phyloP scores from a whole-genome alignment of 2,888 invertebrate genomes.

The Camponotus fellah region DNA sequence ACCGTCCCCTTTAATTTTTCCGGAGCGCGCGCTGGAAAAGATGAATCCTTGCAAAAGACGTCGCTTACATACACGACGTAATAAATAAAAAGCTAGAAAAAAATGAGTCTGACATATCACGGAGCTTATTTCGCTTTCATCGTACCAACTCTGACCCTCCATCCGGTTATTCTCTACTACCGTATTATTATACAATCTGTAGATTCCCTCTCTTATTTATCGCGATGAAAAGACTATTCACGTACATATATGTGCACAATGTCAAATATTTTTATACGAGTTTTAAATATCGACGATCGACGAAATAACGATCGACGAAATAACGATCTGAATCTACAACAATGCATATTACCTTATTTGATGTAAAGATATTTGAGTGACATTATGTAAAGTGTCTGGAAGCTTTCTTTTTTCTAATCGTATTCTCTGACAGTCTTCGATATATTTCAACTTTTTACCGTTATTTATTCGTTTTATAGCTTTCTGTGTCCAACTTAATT shows the following conservation, averaged over 20 bases:
- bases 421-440: not conserved
- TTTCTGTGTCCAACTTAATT: conserved; percentile 9
- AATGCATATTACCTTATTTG: not conserved
- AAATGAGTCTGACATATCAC: conserved; percentile 27
- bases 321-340: not conserved
- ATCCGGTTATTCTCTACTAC: conserved; percentile 16
- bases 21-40: conserved; percentile 3
- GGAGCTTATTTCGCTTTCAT: conserved; percentile 44
- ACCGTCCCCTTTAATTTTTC: conserved; percentile 43
- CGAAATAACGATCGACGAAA: too few relatives aligned
- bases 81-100: not conserved
- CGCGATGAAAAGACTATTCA: not conserved
- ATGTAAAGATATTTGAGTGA: not conserved
- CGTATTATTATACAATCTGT: conserved; percentile 21
- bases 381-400: not conserved
- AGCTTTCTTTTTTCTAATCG: not conserved
- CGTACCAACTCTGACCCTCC: conserved; percentile 9
- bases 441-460: not conserved
- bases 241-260: not conserved
- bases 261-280: not conserved
- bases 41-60: conserved; percentile 37
- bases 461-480: not conserved
- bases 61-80: conserved; percentile 25
- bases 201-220: conserved; percentile 25
- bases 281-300: not conserved